Evolutionary conservation across 2,113 vertebrate species (phyloP).

Genomic region (Tragelaphus imberbis): DNA sequence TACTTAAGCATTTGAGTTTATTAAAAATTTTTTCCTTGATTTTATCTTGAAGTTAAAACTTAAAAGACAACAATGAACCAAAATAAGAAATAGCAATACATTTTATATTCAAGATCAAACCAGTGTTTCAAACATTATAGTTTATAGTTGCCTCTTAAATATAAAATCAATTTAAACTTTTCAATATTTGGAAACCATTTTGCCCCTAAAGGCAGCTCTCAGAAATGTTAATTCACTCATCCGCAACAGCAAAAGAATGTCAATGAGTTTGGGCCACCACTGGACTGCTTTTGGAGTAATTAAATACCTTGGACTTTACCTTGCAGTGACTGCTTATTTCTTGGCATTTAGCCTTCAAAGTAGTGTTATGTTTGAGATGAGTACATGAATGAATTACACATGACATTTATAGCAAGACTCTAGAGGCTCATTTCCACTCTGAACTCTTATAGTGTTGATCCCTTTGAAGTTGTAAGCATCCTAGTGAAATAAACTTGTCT

Average conservation of each 20-base stretch:
- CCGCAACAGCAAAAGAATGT: background rate
- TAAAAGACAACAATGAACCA: background rate
- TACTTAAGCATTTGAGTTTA: background rate
- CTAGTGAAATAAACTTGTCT: background rate
- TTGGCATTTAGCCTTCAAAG: background rate
- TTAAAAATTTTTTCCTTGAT: background rate
- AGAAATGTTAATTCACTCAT: slow-evolving; percentile 30
- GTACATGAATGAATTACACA: slow-evolving; percentile 8
- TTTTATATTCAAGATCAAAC: background rate
- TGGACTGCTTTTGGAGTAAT: background rate
- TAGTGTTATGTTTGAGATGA: background rate
- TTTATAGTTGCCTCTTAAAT: background rate
- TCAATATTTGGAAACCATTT: background rate
- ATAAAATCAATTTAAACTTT: slow-evolving; percentile 6
- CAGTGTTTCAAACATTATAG: background rate
- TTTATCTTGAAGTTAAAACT: background rate
- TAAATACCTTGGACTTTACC: slow-evolving; percentile 13
- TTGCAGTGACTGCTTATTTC: slow-evolving; percentile 19
- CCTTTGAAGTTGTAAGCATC: background rate
- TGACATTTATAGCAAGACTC: slow-evolving; percentile 24
- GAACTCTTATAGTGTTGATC: background rate
- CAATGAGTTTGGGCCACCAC: background rate
- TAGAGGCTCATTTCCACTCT: background rate
- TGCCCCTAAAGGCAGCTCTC: background rate
- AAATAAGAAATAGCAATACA: background rate